These are phyloP conservation scores for Parelbella ahira DNA, from an alignment of 2,888 invertebrate species.

Conservation along the genomic window DNA sequence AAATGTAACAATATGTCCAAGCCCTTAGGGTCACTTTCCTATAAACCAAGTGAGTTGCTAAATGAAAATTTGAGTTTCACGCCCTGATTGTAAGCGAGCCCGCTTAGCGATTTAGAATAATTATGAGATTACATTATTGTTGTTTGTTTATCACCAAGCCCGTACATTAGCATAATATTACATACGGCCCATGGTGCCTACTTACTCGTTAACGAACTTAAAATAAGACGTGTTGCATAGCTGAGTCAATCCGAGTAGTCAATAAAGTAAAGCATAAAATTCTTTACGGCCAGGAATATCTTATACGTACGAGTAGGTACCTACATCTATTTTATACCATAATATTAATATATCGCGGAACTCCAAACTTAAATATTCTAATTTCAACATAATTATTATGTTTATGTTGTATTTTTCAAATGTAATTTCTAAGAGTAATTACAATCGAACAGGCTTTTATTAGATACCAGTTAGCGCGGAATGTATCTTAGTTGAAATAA, in stretches of 20 bases:
- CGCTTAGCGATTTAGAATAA: slow-evolving; percentile 68
- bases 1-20: neutral
- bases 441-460: no score
- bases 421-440: no score
- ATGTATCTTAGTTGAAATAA: no score
- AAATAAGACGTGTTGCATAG: slow-evolving; percentile 54
- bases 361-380: no score
- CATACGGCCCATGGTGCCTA: slow-evolving; percentile 46
- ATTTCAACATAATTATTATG: no score
- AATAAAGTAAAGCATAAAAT: slow-evolving; percentile 58
- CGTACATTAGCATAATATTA: slow-evolving; percentile 56
- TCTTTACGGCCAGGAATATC: slow-evolving; percentile 50
- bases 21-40: slow-evolving; percentile 25
- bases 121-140: slow-evolving; percentile 57
- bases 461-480: no score
- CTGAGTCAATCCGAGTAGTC: slow-evolving; percentile 57
- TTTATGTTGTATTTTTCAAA: no score
- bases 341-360: slow-evolving; percentile 8
- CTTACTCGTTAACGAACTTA: slow-evolving; percentile 48
- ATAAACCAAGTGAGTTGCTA: slow-evolving; percentile 19
- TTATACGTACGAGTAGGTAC: slow-evolving; percentile 29
- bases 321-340: slow-evolving; percentile 14
- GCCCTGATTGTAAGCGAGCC: slow-evolving; percentile 45
- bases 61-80: slow-evolving; percentile 34
- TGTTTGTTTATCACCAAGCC: slow-evolving; percentile 49